phyloP scores from a whole-genome alignment of 2,113 vertebrate species.

The Penelope pileata region DNA sequence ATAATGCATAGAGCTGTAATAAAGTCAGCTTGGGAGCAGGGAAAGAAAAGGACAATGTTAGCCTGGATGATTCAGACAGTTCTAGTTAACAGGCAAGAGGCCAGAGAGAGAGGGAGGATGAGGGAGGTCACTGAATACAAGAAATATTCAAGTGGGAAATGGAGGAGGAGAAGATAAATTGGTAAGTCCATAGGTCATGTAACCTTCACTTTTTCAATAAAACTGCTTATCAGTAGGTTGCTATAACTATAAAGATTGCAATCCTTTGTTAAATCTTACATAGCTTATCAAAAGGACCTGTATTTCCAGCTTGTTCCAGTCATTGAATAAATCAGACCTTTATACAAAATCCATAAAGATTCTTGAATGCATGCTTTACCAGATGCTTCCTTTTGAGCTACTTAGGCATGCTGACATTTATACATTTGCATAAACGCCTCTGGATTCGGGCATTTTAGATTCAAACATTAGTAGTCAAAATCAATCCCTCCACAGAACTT shows the following conservation, averaged over 20 bases:
- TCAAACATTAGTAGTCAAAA: neutral
- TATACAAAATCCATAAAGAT: neutral
- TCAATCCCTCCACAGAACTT: neutral
- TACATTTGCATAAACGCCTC: neutral
- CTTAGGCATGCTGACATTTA: neutral
- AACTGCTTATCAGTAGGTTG: neutral
- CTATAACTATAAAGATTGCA: neutral
- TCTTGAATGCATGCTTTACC: neutral
- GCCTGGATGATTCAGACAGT: neutral
- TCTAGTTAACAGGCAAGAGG: neutral
- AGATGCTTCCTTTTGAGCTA: neutral
- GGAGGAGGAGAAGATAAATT: neutral
- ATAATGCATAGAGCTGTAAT: neutral
- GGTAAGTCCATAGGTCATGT: neutral
- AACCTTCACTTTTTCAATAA: neutral
- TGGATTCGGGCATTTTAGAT: neutral
- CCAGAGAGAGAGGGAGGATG: neutral
- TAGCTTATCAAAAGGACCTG: neutral
- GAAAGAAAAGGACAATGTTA: neutral
- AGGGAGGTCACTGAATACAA: neutral
- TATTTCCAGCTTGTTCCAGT: neutral
- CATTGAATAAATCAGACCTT: neutral
- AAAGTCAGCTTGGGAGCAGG: neutral
- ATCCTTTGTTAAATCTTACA: neutral
- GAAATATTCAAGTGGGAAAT: neutral